Conservation (phyloP, 2,113 vertebrate species). For the Centrocercus urophasianus region DNA sequence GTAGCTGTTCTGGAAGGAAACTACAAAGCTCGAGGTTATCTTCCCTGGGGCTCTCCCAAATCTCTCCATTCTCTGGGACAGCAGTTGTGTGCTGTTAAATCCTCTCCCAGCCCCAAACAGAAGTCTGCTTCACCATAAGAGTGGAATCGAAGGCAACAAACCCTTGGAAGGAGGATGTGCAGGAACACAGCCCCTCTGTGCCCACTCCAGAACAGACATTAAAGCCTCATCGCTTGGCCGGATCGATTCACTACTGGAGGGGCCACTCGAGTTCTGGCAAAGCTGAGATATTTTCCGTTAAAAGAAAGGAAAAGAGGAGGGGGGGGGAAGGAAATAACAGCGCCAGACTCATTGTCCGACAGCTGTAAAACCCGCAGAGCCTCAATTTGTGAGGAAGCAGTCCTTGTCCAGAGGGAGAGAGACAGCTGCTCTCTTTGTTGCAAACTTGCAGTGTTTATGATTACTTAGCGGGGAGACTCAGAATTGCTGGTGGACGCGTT, state of each 20-base stretch:
- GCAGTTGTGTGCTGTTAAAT: not conserved
- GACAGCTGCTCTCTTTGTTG: not conserved
- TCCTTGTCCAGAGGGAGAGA: not conserved
- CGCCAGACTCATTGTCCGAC: not conserved
- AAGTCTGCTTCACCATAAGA: not conserved
- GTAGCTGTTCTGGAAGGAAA: not conserved
- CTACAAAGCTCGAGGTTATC: not conserved
- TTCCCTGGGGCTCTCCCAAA: rapidly evolving
- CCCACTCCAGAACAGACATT: not conserved
- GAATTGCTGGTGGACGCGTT: not conserved
- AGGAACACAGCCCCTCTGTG: not conserved
- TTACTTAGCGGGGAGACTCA: not conserved
- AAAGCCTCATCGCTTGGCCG: not conserved
- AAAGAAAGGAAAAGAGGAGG: not conserved
- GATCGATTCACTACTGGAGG: not conserved
- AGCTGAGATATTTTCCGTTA: not conserved
- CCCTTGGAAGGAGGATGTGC: not conserved
- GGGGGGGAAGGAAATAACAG: not conserved
- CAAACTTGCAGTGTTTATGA: not conserved
- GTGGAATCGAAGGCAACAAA: not conserved
- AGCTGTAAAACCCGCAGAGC: conserved; percentile 4
- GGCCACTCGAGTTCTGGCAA: not conserved
- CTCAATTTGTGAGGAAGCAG: not conserved
- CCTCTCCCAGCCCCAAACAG: not conserved
- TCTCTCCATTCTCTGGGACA: not conserved